Evolutionary conservation across 2,888 invertebrate genomes (phyloP).

Genomic region (Drosophila percnosoma): DNA sequence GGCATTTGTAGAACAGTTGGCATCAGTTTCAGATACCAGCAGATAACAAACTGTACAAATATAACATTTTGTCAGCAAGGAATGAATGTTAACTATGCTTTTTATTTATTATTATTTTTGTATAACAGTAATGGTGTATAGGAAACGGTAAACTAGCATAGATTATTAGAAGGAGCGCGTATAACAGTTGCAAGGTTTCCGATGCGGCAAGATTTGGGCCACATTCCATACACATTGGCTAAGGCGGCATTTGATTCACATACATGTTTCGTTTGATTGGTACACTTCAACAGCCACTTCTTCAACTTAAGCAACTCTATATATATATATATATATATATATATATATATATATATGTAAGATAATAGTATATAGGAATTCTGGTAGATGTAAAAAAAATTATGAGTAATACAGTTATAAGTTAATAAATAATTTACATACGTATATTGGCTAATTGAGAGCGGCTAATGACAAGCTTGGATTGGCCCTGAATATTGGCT

Average conservation of each 20-base stretch:
- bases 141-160: background rate
- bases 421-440: conserved; percentile 49
- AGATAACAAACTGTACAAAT: background rate
- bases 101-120: background rate
- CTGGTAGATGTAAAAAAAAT: conserved; percentile 7
- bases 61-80: background rate
- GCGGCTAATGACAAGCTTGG: conserved; percentile 36
- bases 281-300: conserved; percentile 44
- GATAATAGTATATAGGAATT: conserved; percentile 47
- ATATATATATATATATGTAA: conserved; percentile 2
- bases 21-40: background rate
- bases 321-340: conserved; percentile 14
- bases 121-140: background rate
- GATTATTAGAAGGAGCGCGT: conserved; percentile 11
- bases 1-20: conserved; percentile 38
- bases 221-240: conserved; percentile 27
- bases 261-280: conserved; percentile 16
- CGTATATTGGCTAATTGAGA: conserved; percentile 48
- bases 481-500: conserved; percentile 35
- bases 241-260: conserved; percentile 40
- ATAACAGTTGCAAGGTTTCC: conserved; percentile 45
- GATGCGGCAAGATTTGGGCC: conserved; percentile 45
- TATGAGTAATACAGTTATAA: conserved; percentile 16
- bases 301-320: conserved; percentile 27
- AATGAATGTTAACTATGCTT: background rate